phyloP scores from a whole-genome alignment of 2,797 vertebrate genomes.

The Phrynocephalus vlangalii region DNA sequence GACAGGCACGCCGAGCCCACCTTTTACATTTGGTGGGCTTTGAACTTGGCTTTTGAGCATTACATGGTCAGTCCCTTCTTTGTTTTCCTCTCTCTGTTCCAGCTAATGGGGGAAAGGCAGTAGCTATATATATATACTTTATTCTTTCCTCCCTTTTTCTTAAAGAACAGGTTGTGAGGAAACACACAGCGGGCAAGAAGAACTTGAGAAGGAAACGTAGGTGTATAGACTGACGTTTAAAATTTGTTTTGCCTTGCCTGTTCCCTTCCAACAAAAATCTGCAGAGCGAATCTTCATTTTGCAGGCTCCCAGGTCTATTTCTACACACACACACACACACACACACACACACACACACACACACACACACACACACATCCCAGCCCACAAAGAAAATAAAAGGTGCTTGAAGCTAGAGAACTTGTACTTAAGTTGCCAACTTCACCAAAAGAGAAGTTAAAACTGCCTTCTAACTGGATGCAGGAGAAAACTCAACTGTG shows the following conservation, averaged over 20 bases:
- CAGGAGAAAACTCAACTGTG: too few relatives aligned
- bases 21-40: constrained; percentile 45
- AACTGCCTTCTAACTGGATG: background rate
- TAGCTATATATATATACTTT: background rate
- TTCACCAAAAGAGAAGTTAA: background rate
- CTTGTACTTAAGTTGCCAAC: background rate
- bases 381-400: background rate
- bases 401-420: background rate
- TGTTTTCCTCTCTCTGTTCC: constrained; percentile 46
- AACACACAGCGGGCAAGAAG: background rate
- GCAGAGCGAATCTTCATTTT: background rate
- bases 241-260: background rate
- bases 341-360: too few relatives aligned
- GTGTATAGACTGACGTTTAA: background rate
- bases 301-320: background rate
- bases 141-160: background rate
- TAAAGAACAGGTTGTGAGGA: background rate
- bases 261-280: background rate
- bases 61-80: constrained; percentile 25
- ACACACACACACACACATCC: background rate
- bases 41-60: constrained; percentile 51
- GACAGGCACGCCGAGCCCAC: constrained; percentile 34
- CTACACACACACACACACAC: background rate
- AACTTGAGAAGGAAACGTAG: constrained; percentile 17
- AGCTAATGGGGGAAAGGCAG: background rate